Base-by-base conservation (phyloP, 35 echinoderm and acorn worm genomes). In the Eucidaris tribuloides region DNA sequence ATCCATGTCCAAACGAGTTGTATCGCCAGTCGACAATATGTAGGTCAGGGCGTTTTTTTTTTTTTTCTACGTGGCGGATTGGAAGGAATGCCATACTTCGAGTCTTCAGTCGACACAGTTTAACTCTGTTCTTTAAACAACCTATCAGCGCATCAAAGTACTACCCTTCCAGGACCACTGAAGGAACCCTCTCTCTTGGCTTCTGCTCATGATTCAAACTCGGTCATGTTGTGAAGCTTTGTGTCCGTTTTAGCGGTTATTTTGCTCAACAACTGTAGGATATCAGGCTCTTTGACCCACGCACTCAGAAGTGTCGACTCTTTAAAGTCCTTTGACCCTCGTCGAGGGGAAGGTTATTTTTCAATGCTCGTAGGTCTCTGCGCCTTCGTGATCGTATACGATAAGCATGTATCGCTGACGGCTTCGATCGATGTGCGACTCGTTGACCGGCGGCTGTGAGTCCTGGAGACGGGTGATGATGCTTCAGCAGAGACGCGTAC, bases 11-110 rank as follows among this genome's bases (percentile, higher is more conserved):
- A 32, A 74, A 33, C 9, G 68, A 40, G 1, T 42, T 74, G n/a
- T n/a, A n/a, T n/a, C n/a, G 11, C 35, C 68, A 42, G 35, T 74
- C 0, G 68, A 74, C 68, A n/a, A n/a, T n/a, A n/a, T n/a, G n/a
- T 24, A 35, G 28, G 68, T 42, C 24, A 22, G 25, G 14, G 68
- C n/a, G n/a, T n/a, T n/a, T n/a, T n/a, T n/a, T n/a, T n/a, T n/a
- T n/a, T n/a, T n/a, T n/a, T n/a, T 74, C 20, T 74, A 74, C 34
- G 41, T 74, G 24, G 68, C 68, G 68, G 68, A 74, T 44, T 33
- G 35, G 68, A 74, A 43, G 23, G 68, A 74, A 74, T 35, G 68
- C 38, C 38, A 74, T 40, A 36, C n/a, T 74, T 44, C 68, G 68
- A 24, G 68, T 43, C 34, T 74, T 41, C 68, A 74, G 37, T 19